Evolutionary conservation across 2,888 invertebrate genomes (phyloP).

Genomic region (Hetaerina titia): DNA sequence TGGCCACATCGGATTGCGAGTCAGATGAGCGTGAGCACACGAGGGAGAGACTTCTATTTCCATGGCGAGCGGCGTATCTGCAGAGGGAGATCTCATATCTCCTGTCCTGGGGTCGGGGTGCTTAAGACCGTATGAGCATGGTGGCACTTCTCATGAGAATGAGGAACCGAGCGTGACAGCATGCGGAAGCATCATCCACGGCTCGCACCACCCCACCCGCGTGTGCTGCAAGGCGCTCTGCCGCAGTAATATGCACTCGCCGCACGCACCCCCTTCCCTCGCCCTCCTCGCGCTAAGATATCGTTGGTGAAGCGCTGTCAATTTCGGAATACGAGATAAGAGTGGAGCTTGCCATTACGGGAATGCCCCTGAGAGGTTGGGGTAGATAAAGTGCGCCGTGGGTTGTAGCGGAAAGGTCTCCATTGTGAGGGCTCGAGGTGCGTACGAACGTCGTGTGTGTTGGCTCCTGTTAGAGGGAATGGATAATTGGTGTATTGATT

Average conservation of each 20-base stretch:
- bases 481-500: no score
- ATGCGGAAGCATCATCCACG: no score
- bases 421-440: no score
- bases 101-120: no score
- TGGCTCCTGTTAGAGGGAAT: no score
- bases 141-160: not conserved
- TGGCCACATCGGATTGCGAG: no score
- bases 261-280: not conserved
- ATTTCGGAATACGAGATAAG: constrained; percentile 38
- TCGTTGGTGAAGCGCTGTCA: not conserved
- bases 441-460: no score
- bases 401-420: not conserved
- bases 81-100: no score
- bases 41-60: not conserved
- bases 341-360: not conserved
- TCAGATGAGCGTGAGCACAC: not conserved
- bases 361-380: not conserved
- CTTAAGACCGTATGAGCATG: no score
- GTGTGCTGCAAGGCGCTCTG: not conserved
- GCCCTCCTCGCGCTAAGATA: not conserved
- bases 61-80: no score
- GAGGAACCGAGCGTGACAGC: no score
- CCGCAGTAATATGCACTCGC: not conserved
- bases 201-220: not conserved
- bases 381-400: no score